These are phyloP conservation scores for Tribolium castaneum DNA, from an alignment of 1,140 invertebrate genomes.

Conservation along the genomic window DNA sequence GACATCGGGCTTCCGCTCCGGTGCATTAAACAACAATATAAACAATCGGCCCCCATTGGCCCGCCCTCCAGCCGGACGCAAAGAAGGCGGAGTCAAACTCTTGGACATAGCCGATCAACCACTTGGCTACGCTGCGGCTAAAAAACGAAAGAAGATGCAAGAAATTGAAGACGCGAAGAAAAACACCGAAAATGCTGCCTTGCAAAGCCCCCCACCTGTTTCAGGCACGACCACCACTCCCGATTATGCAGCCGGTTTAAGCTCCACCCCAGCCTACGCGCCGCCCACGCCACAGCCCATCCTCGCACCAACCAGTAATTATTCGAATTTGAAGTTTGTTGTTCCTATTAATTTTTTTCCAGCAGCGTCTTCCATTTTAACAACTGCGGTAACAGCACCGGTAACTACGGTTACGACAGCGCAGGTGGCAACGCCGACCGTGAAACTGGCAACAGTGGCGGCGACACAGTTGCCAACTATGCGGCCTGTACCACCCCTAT, in stretches of 20 bases:
- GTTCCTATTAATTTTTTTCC: not conserved
- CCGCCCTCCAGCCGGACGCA: conserved; percentile 71
- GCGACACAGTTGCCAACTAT: conserved; percentile 57
- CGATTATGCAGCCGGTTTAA: conserved; percentile 66
- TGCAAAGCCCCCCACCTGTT: conserved; percentile 64
- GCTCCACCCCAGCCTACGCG: conserved; percentile 66
- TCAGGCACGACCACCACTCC: conserved; percentile 64
- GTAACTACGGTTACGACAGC: conserved; percentile 29
- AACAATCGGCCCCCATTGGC: conserved; percentile 65
- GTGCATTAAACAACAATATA: conserved; percentile 67
- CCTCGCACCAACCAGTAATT: conserved; percentile 53
- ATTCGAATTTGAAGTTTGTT: conserved; percentile 15
- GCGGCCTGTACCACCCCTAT: conserved; percentile 59
- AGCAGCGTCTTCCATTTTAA: conserved; percentile 12
- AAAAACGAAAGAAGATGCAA: conserved; percentile 69
- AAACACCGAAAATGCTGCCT: conserved; percentile 69
- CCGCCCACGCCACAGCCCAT: conserved; percentile 60
- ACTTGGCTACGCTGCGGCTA: conserved; percentile 72
- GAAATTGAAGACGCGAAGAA: conserved; percentile 86
- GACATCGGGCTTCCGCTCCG: conserved; percentile 73
- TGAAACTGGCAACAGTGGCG: conserved; percentile 56
- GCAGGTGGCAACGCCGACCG: conserved; percentile 47
- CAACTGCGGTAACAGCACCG: conserved; percentile 17
- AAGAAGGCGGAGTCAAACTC: conserved; percentile 92
- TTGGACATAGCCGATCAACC: conserved; percentile 95